These are phyloP conservation scores for Leptestheria dahalacensis DNA, from an alignment of 1,140 invertebrate species.

Conservation along the genomic window DNA sequence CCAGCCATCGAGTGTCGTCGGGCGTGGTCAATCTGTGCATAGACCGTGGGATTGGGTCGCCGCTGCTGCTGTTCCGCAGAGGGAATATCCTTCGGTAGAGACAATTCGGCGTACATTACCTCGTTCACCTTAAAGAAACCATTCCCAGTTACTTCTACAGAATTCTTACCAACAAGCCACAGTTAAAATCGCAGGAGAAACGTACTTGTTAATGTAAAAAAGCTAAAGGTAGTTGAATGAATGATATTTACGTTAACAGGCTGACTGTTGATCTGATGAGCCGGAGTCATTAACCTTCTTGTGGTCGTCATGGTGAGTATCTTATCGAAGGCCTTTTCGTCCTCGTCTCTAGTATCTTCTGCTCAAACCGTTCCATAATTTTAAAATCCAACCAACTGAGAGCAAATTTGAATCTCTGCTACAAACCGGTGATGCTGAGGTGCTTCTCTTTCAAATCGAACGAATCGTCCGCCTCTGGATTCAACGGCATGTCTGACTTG, in stretches of 20 bases:
- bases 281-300: background rate
- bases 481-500: constrained; percentile 43
- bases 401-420: too few species aligned
- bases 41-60: background rate
- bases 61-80: background rate
- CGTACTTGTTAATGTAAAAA: too few species aligned
- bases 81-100: background rate
- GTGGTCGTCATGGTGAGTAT: background rate
- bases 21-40: constrained; percentile 9
- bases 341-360: background rate
- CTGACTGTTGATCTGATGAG: background rate
- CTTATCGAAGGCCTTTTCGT: background rate
- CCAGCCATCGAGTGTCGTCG: background rate
- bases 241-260: background rate
- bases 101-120: background rate
- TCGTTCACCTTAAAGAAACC: background rate
- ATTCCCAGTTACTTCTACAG: too few species aligned
- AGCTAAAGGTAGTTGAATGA: background rate
- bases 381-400: too few species aligned
- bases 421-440: background rate
- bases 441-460: constrained; percentile 7
- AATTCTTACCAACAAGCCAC: too few species aligned
- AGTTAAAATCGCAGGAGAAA: too few species aligned
- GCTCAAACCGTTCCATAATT: too few species aligned
- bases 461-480: constrained; percentile 40